Base-by-base conservation (phyloP, 2,888 invertebrate genomes). In the Campoplex capitator region DNA sequence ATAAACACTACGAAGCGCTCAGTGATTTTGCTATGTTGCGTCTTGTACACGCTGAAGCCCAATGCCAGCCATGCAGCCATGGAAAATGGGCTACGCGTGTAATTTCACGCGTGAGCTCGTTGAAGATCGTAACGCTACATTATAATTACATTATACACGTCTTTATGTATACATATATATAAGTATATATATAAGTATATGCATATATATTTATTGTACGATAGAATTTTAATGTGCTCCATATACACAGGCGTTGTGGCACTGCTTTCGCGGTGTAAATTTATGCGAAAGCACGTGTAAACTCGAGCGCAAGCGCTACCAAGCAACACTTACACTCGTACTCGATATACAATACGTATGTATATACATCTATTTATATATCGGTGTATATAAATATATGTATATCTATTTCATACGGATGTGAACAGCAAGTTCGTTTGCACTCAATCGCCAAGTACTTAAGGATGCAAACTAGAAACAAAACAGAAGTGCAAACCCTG, bases 271-370 rank as follows among this genome's bases (percentile, higher is more conserved):
- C 62, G 75, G 75, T 76, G 86, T 65, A 86, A 86, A 86, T 86
- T 86, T 86, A 86, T 86, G 86, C 86, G 74, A 79, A 75, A 86
- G 86, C 86, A 86, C 86, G 86, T 86, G 86, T 86, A 79, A 83
- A 86, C 76, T 18, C 75, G 62, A 76, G 78, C 83, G 86, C 86
- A 83, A 73, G 83, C 83, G 79, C 86, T 75, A 54, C 32, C 32
- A 56, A 38, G 70, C 70, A 70, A 56, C 56, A 62, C 71, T 32
- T 35, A 62, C 48, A 4, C 35, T n/a, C 38, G 2, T 16, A 35
- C 32, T 35, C 32, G 28, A 58, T 35, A 35, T 23, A 62, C 70
- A 56, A 13, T 28, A 42, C 42, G 9, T 42, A 23, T 23, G 0
- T 23, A 23, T 23, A 23, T 23, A 68, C 28, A 56, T 28, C 16